Conservation (phyloP, 2,888 invertebrate genomes). For the Phasia obesa region DNA sequence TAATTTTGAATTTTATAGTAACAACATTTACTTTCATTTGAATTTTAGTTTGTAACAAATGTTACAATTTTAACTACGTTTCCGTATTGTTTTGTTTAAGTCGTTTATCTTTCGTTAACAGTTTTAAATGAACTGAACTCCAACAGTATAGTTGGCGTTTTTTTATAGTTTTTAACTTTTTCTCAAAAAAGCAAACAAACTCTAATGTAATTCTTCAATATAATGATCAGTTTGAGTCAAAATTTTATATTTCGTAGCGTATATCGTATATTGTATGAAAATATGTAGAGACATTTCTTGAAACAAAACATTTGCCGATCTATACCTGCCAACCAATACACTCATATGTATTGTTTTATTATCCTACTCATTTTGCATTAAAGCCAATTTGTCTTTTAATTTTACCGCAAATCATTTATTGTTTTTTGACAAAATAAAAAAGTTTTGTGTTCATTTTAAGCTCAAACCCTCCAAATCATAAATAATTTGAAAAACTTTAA, state of each 20-base stretch:
- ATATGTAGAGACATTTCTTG: constrained; percentile 7
- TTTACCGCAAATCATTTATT: too few relatives aligned
- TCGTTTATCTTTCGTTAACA: too few relatives aligned
- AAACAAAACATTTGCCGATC: constrained; percentile 39
- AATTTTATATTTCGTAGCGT: constrained; percentile 7
- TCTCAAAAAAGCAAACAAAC: constrained; percentile 53
- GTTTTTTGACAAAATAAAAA: too few relatives aligned
- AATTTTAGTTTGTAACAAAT: neutral
- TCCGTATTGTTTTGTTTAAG: too few relatives aligned
- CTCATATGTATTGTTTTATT: too few relatives aligned
- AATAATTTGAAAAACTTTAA: too few relatives aligned
- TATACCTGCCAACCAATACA: neutral
- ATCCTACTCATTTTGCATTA: constrained; percentile 49
- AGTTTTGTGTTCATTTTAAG: too few relatives aligned
- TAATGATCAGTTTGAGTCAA: constrained; percentile 40
- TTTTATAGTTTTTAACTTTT: constrained; percentile 68
- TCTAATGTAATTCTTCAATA: constrained; percentile 38
- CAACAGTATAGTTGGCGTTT: constrained; percentile 62
- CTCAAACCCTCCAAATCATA: too few relatives aligned
- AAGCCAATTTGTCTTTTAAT: constrained; percentile 1
- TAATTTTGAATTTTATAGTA: too few relatives aligned
- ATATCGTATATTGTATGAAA: neutral
- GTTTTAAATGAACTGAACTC: too few relatives aligned
- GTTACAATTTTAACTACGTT: neutral
- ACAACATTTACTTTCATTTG: too few relatives aligned